Base-by-base conservation (phyloP, 2,797 vertebrate genomes). In the Spea hammondii region DNA sequence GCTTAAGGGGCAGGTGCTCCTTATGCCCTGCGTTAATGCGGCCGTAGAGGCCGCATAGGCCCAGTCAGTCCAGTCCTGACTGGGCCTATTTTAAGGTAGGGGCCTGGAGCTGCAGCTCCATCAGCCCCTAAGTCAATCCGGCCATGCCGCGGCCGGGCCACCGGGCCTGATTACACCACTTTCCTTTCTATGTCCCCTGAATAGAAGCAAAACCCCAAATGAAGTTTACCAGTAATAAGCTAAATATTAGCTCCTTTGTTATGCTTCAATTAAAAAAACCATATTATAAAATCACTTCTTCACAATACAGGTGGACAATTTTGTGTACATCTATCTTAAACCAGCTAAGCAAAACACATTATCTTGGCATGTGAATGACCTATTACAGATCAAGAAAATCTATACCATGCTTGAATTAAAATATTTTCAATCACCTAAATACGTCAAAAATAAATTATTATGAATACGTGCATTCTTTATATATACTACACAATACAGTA, bases 391-490 rank as follows among this genome's bases (percentile, higher is more conserved):
- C 70, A 62, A 74, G 14, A 82, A 82, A 74, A 77, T 74, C 65
- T 54, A 77, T 74, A 77, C 66, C 62, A 51, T 60, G 6, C 50
- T 65, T 72, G 54, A 46, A 53, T 67, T 72, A 70, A 57, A 72
- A 76, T 72, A 59, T 60, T 73, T 77, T 77, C 74, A 73, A 77
- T 81, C 65, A 73, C 48, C 70, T 49, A 68, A 67, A 79, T 72
- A 66, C 73, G 70, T 72, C 65, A 77, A 64, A 77, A 70, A 74
- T 65, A 77, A 77, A 77, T 82, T 73, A 82, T 82, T 78, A 73
- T 54, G 65, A 11, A 55, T 78, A 48, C 69, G 60, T 44, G 45
- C 57, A 69, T 69, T 78, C 70, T 74, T 70, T 69, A 73, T 73
- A 74, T 77, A 32, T 66, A 51, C 60, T 32, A 46, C 50, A 65